phyloP scores from a whole-genome alignment of 2,113 vertebrate species.

The Sylvietta virens region DNA sequence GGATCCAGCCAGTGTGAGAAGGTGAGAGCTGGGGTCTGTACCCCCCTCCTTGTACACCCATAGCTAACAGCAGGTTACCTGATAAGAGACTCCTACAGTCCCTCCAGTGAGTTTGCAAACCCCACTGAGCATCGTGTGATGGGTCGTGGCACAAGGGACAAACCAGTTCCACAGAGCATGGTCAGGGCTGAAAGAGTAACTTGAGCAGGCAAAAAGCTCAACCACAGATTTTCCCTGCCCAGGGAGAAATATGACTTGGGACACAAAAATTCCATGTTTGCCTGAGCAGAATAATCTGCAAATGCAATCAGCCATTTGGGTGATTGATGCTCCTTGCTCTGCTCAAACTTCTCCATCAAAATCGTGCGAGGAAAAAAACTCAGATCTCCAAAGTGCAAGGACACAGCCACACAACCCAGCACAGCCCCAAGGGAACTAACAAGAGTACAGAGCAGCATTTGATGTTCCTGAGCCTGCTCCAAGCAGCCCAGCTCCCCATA shows the following conservation, averaged over 20 bases:
- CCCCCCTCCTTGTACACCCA: too few species aligned
- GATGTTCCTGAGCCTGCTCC: background rate
- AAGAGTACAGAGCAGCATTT: background rate
- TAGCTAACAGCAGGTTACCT: background rate
- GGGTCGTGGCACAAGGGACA: background rate
- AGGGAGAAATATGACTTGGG: background rate
- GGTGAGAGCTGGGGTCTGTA: background rate
- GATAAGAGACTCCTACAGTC: background rate
- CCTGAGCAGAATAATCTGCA: conserved; percentile 16
- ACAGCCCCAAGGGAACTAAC: background rate
- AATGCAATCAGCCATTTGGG: background rate
- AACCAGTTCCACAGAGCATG: background rate
- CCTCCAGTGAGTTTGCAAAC: background rate
- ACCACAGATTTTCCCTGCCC: background rate
- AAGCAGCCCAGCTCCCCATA: background rate
- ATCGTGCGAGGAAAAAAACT: background rate
- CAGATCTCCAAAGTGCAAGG: background rate
- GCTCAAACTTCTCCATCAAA: background rate
- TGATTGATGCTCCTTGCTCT: background rate
- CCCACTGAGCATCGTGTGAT: accelerated
- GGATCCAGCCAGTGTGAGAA: background rate
- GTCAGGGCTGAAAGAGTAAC: background rate
- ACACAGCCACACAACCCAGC: background rate
- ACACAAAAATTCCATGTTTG: background rate
- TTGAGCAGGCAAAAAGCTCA: background rate